Evolutionary conservation across 2,797 vertebrate species (phyloP).

Genomic region (Poecilia wingei): DNA sequence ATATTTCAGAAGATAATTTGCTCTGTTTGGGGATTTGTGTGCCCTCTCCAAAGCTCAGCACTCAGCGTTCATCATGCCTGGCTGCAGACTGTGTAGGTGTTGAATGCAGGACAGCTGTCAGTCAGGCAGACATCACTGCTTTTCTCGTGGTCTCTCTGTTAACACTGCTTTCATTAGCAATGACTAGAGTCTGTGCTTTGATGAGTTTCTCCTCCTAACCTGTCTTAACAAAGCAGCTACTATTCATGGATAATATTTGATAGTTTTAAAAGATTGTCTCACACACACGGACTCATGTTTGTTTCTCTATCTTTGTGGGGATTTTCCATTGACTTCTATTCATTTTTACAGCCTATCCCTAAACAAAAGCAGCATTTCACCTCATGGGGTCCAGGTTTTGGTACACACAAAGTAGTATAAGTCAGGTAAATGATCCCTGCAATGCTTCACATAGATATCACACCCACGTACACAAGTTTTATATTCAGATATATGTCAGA

Average conservation of each 20-base stretch:
- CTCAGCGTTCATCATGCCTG: slow-evolving; percentile 15
- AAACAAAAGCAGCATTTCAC: too few relatives aligned
- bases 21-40: slow-evolving; percentile 26
- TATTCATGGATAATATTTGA: background rate
- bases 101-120: slow-evolving; percentile 38
- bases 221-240: background rate
- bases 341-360: too few relatives aligned
- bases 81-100: slow-evolving; percentile 37
- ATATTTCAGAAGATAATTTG: slow-evolving; percentile 43
- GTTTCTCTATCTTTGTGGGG: too few relatives aligned
- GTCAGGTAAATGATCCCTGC: too few relatives aligned
- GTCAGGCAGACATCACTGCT: slow-evolving; percentile 26
- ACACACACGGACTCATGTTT: too few relatives aligned
- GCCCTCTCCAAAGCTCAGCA: slow-evolving; percentile 22
- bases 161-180: slow-evolving; percentile 17
- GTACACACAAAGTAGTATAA: too few relatives aligned
- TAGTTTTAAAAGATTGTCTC: background rate
- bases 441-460: too few relatives aligned
- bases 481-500: background rate
- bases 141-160: slow-evolving; percentile 13
- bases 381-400: too few relatives aligned
- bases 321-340: too few relatives aligned
- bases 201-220: slow-evolving; percentile 8
- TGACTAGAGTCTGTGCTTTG: slow-evolving; percentile 3
- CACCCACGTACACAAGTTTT: too few relatives aligned